Evolutionary conservation across 2,888 invertebrate species (phyloP).

Genomic region (Ditylenchus weischeri): DNA sequence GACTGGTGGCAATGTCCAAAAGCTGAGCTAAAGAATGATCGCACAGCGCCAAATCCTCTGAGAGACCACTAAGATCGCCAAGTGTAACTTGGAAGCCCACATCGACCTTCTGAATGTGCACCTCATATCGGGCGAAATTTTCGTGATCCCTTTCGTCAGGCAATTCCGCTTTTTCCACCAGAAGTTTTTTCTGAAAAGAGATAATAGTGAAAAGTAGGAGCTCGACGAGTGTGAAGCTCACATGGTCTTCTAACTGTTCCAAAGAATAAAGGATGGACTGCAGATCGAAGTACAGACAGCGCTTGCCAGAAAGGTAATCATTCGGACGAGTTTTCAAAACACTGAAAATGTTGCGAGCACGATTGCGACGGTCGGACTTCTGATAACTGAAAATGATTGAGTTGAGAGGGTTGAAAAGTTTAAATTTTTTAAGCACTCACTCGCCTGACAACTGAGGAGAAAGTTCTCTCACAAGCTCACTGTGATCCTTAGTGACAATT

Average conservation of each 20-base stretch:
- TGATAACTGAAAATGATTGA: conserved; percentile 24
- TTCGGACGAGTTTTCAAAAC: conserved; percentile 17
- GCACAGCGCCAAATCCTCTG: neutral
- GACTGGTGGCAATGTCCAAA: conserved; percentile 27
- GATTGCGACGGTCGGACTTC: conserved; percentile 25
- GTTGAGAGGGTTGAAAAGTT: neutral
- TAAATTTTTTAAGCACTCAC: neutral
- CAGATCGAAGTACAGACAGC: conserved; percentile 31
- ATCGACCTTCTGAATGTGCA: neutral
- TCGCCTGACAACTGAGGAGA: neutral
- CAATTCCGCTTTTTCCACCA: no score
- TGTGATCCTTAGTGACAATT: neutral
- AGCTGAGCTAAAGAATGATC: conserved; percentile 14
- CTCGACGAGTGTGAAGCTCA: neutral
- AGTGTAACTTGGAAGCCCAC: neutral
- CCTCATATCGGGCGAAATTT: neutral
- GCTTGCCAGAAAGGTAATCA: conserved; percentile 11
- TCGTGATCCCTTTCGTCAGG: neutral
- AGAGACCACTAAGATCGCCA: neutral
- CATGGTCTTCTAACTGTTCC: neutral
- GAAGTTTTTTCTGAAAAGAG: neutral
- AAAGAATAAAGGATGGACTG: conserved; percentile 30
- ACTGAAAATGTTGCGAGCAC: conserved; percentile 26
- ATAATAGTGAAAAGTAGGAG: neutral
- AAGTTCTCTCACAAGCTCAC: neutral